Evolutionary conservation across 92 coral and sea anemone species (phyloP).

Genomic region (Zoanthus gigantus): DNA sequence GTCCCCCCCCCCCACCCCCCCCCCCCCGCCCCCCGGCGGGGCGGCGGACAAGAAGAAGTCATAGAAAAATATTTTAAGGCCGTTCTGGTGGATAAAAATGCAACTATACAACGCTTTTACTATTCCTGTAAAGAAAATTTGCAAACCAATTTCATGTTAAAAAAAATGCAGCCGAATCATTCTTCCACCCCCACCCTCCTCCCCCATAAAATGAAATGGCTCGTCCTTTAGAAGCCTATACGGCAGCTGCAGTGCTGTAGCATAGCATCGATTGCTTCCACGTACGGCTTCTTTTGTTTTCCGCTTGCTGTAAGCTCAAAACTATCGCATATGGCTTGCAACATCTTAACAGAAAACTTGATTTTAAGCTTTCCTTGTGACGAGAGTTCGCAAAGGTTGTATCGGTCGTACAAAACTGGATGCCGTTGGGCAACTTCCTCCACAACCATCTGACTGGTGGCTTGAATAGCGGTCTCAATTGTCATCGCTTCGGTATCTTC

Average conservation of each 20-base stretch:
- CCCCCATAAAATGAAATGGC: slow-evolving; percentile 1
- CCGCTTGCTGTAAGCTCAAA: slow-evolving; percentile 25
- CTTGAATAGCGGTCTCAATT: slow-evolving; percentile 54
- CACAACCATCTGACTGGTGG: slow-evolving; percentile 51
- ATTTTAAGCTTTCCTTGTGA: slow-evolving; percentile 33
- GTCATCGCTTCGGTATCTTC: slow-evolving; percentile 42
- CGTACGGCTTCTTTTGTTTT: slow-evolving; percentile 35
- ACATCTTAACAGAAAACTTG: slow-evolving; percentile 40
- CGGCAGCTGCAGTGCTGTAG: slow-evolving; percentile 27
- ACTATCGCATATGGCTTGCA: slow-evolving; percentile 35
- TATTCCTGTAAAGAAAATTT: slow-evolving; percentile 8
- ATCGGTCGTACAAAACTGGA: slow-evolving; percentile 61
- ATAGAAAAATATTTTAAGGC: background rate
- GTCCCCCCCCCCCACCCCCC: too few species aligned
- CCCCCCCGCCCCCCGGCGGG: too few species aligned
- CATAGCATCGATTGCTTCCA: slow-evolving; percentile 37
- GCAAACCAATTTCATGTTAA: background rate
- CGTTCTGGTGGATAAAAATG: slow-evolving; percentile 1
- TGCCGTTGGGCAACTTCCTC: slow-evolving; percentile 57
- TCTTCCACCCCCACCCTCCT: slow-evolving; percentile 2
- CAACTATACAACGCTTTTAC: slow-evolving; percentile 7
- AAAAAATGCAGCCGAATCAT: slow-evolving; percentile 9
- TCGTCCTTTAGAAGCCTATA: slow-evolving; percentile 7
- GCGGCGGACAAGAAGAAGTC: background rate
- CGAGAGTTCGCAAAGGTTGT: slow-evolving; percentile 44